Base-by-base conservation (phyloP, 2,888 invertebrate genomes). In the Oxystoma pomonae region DNA sequence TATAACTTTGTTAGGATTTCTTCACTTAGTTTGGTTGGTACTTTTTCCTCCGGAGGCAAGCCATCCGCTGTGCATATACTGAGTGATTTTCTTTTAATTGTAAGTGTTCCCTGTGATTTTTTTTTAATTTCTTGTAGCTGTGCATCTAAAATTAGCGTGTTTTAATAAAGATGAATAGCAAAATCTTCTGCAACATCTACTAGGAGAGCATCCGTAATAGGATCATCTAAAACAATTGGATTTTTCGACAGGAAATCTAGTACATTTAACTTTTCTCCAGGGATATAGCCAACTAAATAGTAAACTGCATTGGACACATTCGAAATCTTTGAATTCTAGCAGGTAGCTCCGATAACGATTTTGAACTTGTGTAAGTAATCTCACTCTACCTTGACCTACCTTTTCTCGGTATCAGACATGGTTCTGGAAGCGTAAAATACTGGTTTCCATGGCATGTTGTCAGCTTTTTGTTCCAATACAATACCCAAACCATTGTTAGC, bases 321-420 rank as follows among this genome's bases (percentile, higher is more conserved):
- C 75, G 65, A 19, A 80, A 72, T 72, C 65, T 65, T 78, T 78
- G 1, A 71, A 71, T 59, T 73, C 69, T 12, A 80, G 57, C 1
- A 80, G 62, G 17, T 75, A 65, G 1, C 77, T 59, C 2, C 78
- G 65, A 0, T 35, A 35, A 35, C 35, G 35, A 35, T 35, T 35
- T 35, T 35, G 35, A 35, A 35, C 35, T n/a, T n/a, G n/a, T n/a
- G n/a, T n/a, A n/a, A n/a, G n/a, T n/a, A n/a, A n/a, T n/a, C n/a
- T n/a, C n/a, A n/a, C n/a, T n/a, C n/a, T n/a, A n/a, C n/a, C n/a
- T n/a, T n/a, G n/a, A n/a, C n/a, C n/a, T n/a, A n/a, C n/a, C n/a
- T n/a, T n/a, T n/a, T n/a, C n/a, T n/a, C n/a, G n/a, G n/a, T n/a
- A n/a, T n/a, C n/a, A n/a, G n/a, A n/a, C n/a, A n/a, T n/a, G n/a